phyloP scores from a whole-genome alignment of 2,797 vertebrate genomes.

The Psittacula echo region DNA sequence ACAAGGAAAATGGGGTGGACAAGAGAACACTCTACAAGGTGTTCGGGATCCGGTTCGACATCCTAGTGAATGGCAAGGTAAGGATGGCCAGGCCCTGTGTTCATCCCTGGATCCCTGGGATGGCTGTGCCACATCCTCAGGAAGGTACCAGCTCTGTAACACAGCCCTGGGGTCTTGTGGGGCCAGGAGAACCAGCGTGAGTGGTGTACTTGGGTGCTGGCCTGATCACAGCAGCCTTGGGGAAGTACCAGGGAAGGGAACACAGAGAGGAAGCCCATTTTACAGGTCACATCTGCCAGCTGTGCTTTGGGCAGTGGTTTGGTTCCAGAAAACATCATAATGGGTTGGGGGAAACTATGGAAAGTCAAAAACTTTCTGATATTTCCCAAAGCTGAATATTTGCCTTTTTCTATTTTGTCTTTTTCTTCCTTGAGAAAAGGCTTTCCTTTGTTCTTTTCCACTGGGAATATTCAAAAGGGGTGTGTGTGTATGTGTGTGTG shows the following conservation, averaged over 20 bases:
- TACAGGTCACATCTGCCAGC: neutral
- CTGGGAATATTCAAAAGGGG: neutral
- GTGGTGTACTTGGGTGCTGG: neutral
- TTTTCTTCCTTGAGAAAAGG: neutral
- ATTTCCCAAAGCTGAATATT: neutral
- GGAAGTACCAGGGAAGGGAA: neutral
- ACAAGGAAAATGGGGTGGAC: constrained; percentile 77
- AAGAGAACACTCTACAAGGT: constrained; percentile 92
- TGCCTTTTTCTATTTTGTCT: neutral
- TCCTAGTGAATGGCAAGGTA: constrained; percentile 91
- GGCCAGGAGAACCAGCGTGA: neutral
- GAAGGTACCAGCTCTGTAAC: neutral
- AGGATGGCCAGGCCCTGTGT: neutral
- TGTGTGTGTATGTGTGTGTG: accelerated
- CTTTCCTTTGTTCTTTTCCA: neutral
- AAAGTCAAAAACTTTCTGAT: neutral
- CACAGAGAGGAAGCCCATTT: neutral
- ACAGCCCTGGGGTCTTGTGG: neutral
- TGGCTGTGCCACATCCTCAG: neutral
- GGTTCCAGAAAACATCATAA: neutral
- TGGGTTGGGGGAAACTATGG: accelerated
- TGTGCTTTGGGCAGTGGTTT: neutral
- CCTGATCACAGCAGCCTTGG: neutral
- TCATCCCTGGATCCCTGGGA: accelerated
- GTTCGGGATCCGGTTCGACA: constrained; percentile 92